Evolutionary conservation across 1,140 invertebrate genomes (phyloP), one percentile per base, ranked within the genome.

Genomic region (Drosophila ogumai): DNA sequence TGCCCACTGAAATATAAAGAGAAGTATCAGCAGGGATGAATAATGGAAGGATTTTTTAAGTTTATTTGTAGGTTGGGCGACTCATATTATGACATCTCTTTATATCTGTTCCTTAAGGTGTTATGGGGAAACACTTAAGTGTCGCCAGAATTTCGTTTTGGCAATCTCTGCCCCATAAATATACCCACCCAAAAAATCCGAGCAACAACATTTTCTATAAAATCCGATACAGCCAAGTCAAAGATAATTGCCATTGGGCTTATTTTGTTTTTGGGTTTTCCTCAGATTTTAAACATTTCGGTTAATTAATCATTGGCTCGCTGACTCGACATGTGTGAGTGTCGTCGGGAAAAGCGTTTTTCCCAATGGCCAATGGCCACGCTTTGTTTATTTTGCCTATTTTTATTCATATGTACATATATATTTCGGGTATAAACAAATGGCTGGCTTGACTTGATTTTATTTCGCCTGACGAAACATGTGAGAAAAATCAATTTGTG

Each of bases 401-500:
- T 38, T 49, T 71, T 57, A 60, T 75, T 6, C 13, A 46, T 15
- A 9, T 49, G 28, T n/a, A 15, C 22, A 47, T 25, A 31, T 47
- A 47, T 47, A 55, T 75, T 75, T 66, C 40, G 52, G 32, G 54
- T 81, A 81, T 82, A 86, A 86, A 86, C 82, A 88, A 88, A 82
- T 74, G 49, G 40, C 55, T 47, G 31, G 22, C 31, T 67, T 55
- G 36, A 54, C 52, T 67, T 76, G 49, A 73, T 78, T 81, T 75
- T 78, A 58, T 80, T 81, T 69, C 46, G 47, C 64, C 74, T 79
- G 69, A 75, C 75, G 79, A 84, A 87, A 87, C 80, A 88, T 77
- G 72, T 77, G 72, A 55, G 34, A 88, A 84, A 87, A 82, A 73
- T 82, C 52, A 82, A 88, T 88, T 74, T 80, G 56, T 69, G 75